Percentiles rank a stretch among this genome's conserved stretches.
Conservation (phyloP, 1,140 invertebrate species). For the Aphaenogaster floridana region DNA sequence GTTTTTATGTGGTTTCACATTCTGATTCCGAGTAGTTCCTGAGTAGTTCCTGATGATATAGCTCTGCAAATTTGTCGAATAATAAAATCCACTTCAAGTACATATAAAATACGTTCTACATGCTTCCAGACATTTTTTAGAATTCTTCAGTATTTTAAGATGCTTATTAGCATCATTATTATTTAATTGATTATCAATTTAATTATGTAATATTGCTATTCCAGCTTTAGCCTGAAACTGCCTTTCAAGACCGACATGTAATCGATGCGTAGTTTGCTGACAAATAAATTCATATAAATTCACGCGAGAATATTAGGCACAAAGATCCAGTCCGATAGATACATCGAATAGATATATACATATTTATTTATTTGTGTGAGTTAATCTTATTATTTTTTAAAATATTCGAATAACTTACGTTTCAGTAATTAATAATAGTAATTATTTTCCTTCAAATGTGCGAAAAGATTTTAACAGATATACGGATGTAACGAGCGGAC, state of each 20-base stretch:
- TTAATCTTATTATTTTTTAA: neutral
- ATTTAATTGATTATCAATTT: too few relatives aligned
- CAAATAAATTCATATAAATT: too few relatives aligned
- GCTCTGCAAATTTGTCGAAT: neutral
- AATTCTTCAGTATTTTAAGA: too few relatives aligned
- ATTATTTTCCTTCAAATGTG: neutral
- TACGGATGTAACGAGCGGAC: neutral
- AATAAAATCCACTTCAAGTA: constrained; percentile 9
- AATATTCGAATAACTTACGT: neutral
- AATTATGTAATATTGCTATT: too few relatives aligned
- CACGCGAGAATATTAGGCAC: too few relatives aligned
- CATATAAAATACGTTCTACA: neutral
- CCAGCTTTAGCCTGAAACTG: too few relatives aligned
- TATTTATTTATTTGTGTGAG: too few relatives aligned
- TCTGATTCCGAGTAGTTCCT: neutral
- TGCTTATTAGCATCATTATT: too few relatives aligned
- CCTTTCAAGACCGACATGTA: too few relatives aligned
- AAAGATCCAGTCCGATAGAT: too few relatives aligned
- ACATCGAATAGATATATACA: too few relatives aligned
- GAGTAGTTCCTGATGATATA: neutral
- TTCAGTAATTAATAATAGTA: neutral
- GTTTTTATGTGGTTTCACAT: neutral
- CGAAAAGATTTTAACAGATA: neutral
- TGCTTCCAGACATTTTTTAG: neutral
- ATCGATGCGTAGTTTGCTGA: too few relatives aligned